Evolutionary conservation across 1,140 invertebrate species (phyloP), one percentile per base, ranked within the genome.

Genomic region (Drosophila punjabiensis): DNA sequence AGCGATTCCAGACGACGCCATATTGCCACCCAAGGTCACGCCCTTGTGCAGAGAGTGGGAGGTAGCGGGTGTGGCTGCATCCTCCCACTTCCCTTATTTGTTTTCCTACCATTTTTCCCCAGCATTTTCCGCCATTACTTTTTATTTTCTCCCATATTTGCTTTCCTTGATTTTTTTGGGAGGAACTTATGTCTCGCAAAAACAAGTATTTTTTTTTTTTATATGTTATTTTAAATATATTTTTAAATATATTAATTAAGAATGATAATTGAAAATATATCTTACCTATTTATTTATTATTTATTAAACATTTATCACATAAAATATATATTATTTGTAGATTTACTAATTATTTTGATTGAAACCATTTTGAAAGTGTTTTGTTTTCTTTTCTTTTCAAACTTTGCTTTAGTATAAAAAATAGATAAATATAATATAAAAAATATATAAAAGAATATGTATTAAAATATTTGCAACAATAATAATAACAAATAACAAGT

Each of bases 1-100:
- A 30, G 50, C 66, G 16, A 50, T 70, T 60, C 37, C 60, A 64
- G 60, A 64, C 67, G 45, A 18, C 60, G 35, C 64, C 30, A 48
- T 64, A 35, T 63, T 58, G 55, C 55, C 55, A 24, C 55, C 55
- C 55, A 58, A 58, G 55, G 55, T 58, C 55, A 58, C 55, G 35
- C 55, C 55, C 55, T 58, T 39, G 35, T 18, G 10, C 4, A n/a
- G n/a, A 5, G 14, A 1, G 52, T 1, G n/a, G 52, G 13, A 9
- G 18, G 2, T 6, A 24, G 32, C 4, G 18, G 53, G 18, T 56
- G 53, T 11, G 53, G 33, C 53, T 56, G 53, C 53, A 56, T 56
- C 33, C 53, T 37, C 13, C 53, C 35, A 20, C 18, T 20, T 53
- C 2, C 52, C 32, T 10, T 37, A 35, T 20, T 35, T 20, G n/a